These are phyloP conservation scores for Ciona savignyi DNA, from an alignment of 23 tunicate genomes.

Conservation along the genomic window DNA sequence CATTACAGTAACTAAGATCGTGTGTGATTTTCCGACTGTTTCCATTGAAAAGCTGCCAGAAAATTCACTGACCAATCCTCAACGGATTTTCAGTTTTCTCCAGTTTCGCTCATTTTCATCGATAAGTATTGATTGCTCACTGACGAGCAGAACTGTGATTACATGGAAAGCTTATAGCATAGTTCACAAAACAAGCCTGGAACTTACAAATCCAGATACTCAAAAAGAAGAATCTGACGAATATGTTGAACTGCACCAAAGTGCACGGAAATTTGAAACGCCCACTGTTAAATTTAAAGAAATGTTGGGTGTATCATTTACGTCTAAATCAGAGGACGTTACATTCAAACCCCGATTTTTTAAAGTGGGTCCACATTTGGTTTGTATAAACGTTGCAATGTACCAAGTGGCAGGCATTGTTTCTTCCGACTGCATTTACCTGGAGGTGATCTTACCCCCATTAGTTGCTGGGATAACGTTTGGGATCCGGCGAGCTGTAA, in stretches of 20 bases:
- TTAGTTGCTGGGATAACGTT: conserved; percentile 44
- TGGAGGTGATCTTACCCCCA: conserved; percentile 45
- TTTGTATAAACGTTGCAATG: conserved; percentile 81
- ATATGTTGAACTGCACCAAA: conserved; percentile 19
- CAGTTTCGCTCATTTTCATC: conserved; percentile 51
- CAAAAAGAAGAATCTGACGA: not conserved
- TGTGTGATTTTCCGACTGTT: conserved; percentile 65
- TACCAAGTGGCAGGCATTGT: conserved; percentile 33
- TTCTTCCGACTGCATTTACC: conserved; percentile 55
- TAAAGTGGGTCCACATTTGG: conserved; percentile 31
- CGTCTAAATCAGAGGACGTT: conserved; percentile 51
- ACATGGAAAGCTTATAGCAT: conserved; percentile 53
- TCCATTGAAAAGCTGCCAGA: conserved; percentile 25
- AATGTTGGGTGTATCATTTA: conserved; percentile 8
- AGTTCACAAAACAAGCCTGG: not conserved
- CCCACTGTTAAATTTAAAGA: conserved; percentile 1
- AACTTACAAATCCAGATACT: not conserved
- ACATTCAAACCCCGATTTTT: conserved; percentile 37
- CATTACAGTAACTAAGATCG: conserved; percentile 37
- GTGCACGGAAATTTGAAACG: conserved; percentile 19
- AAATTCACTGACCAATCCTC: conserved; percentile 34
- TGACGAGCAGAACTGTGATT: conserved; percentile 31
- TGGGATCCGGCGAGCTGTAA: conserved; percentile 57
- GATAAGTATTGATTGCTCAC: conserved; percentile 25
- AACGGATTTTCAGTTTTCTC: conserved; percentile 38